Percentiles rank a stretch among this genome's conserved stretches.
phyloP scores from a whole-genome alignment of 2,888 invertebrate genomes.

The Luperina testacea region DNA sequence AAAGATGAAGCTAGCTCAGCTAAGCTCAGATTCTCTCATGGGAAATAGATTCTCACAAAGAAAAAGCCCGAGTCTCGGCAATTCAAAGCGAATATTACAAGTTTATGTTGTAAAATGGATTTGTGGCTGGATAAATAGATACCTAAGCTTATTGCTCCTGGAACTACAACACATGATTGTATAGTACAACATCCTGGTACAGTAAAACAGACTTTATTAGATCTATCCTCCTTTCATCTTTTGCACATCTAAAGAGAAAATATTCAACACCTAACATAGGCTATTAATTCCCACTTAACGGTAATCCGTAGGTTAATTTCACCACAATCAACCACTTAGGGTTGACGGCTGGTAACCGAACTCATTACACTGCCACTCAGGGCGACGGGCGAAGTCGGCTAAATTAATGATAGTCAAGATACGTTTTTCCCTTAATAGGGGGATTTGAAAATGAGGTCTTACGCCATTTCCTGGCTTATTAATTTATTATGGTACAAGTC shows the following conservation, averaged over 20 bases:
- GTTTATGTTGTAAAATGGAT: background rate
- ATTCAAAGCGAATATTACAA: background rate
- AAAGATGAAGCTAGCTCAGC: background rate
- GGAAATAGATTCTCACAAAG: background rate
- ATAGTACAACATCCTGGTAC: background rate
- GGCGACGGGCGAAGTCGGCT: constrained; percentile 59
- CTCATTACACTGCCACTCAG: constrained; percentile 79
- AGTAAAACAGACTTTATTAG: background rate
- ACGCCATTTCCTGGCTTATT: constrained; percentile 54
- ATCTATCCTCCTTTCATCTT: background rate
- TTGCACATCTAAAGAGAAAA: background rate
- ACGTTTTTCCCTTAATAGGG: constrained; percentile 68
- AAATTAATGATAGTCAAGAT: constrained; percentile 61
- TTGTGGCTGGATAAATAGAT: background rate
- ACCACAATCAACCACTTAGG: constrained; percentile 74
- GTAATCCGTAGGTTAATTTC: constrained; percentile 70
- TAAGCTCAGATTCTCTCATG: background rate
- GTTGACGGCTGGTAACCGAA: constrained; percentile 59
- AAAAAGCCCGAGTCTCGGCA: background rate
- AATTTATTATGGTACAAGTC: constrained; percentile 44
- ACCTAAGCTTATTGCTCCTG: background rate
- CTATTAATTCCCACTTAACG: constrained; percentile 63
- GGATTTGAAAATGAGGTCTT: constrained; percentile 42
- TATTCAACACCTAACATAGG: constrained; percentile 37
- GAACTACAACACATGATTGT: background rate